phyloP scores from a whole-genome alignment of 2,113 vertebrate genomes.

The Elachura formosa region DNA sequence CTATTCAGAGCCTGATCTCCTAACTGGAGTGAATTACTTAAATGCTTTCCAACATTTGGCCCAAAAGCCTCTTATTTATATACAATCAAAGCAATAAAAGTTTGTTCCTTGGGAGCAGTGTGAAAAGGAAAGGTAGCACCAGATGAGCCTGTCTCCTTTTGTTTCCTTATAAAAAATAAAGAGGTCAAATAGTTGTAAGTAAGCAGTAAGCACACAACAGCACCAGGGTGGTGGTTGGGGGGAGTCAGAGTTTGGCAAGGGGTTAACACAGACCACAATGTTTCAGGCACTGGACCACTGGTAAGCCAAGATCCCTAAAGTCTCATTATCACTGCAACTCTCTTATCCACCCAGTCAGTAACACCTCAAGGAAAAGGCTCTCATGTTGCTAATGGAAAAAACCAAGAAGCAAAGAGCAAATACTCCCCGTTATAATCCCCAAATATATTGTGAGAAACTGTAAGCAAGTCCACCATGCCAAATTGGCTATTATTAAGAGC shows the following conservation, averaged over 20 bases:
- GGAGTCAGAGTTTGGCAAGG: background rate
- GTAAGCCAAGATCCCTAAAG: background rate
- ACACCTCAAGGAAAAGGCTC: background rate
- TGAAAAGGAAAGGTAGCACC: background rate
- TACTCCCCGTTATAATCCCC: background rate
- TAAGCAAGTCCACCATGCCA: background rate
- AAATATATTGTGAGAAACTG: background rate
- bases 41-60: background rate
- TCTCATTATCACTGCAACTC: background rate
- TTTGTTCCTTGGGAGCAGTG: background rate
- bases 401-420: background rate
- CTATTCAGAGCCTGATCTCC: background rate
- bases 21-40: background rate
- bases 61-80: background rate
- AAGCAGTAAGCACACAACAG: background rate
- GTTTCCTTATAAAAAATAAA: background rate
- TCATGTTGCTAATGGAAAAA: background rate
- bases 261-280: background rate
- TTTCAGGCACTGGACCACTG: background rate
- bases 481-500: background rate
- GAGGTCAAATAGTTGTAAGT: background rate
- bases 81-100: background rate
- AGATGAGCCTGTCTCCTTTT: background rate
- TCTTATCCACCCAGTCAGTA: background rate
- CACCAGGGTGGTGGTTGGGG: background rate